Conservation (phyloP, 2,888 invertebrate species). For the Drosophila lacicola region DNA sequence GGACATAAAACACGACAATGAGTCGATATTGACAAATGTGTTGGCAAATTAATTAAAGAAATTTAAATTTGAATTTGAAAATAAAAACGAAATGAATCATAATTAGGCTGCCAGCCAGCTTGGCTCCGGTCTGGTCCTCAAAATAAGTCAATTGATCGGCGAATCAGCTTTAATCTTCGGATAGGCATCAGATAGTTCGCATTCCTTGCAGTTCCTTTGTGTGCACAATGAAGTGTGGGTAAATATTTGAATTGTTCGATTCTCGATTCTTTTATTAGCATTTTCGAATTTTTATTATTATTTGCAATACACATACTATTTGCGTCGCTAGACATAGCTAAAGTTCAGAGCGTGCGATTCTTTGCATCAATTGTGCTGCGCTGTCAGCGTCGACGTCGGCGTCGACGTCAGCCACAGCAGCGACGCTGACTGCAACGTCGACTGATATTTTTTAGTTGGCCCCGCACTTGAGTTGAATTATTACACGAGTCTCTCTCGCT, state of each 20-base stretch:
- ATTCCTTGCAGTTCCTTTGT: conserved; percentile 23
- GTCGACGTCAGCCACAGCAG: conserved; percentile 13
- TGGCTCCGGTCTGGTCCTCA: conserved; percentile 42
- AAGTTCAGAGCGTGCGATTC: conserved; percentile 76
- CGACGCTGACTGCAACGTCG: conserved; percentile 22
- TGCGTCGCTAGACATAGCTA: conserved; percentile 40
- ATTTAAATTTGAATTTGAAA: conserved; percentile 39
- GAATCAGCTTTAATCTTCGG: conserved; percentile 57
- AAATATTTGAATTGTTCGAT: conserved; percentile 48
- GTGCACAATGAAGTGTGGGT: conserved; percentile 5
- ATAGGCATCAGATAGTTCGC: conserved; percentile 1
- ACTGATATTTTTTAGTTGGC: conserved; percentile 49
- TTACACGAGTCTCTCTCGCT: conserved; percentile 61
- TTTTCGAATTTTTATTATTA: conserved; percentile 28
- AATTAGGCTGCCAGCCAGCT: conserved; percentile 67
- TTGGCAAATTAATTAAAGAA: conserved; percentile 70
- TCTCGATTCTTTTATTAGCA: conserved; percentile 37
- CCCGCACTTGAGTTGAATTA: conserved; percentile 76
- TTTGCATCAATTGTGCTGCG: conserved; percentile 35
- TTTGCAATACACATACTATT: conserved; percentile 53
- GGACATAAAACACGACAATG: conserved; percentile 39
- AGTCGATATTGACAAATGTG: conserved; percentile 54
- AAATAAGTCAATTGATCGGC: conserved; percentile 62
- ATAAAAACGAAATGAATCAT: conserved; percentile 59
- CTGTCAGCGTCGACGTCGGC: conserved; percentile 9